Evolutionary conservation across 2,797 vertebrate species (phyloP), one percentile per base, ranked within the genome.

Genomic region (Lophotriccus pileatus): DNA sequence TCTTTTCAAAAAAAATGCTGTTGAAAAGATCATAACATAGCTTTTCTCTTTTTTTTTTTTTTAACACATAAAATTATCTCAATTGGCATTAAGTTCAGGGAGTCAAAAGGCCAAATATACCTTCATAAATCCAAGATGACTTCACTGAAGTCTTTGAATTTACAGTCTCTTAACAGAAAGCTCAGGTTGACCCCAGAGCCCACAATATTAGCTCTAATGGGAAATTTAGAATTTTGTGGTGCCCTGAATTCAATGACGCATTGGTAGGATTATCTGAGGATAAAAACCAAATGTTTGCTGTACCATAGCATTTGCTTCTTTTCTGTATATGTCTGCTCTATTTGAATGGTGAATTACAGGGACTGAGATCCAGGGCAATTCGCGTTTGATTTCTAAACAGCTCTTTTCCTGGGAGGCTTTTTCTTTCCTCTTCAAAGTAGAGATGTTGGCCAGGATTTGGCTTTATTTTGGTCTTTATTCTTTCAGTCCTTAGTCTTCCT

Each of bases 61-160:
- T 52, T 43, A 58, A 58, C 0, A 2, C 44, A 55, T 18, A 62
- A 32, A 92, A 89, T 78, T 93, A 92, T 85, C 79, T 94, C 91
- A 94, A 81, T 86, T 93, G 82, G 15, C 74, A 64, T 91, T 55
- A 91, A 91, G 84, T 75, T 92, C 76, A 95, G 27, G 50, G 39
- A 87, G 69, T 87, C 82, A 83, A n/a, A 58, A 94, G 89, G 89
- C 41, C 79, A 82, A 75, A 86, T 56, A 34, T 25, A 59, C 76
- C 60, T 94, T 94, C 67, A 67, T 94, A 94, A 95, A 95, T 96
- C 76, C 84, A 52, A 88, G 52, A 68, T 93, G 39, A 94, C 79
- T 95, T 96, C 89, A 86, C 17, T 69, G 76, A 86, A 93, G 73
- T 49, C 3, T 70, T 81, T 86, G 73, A 93, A 95, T 94, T 96